phyloP scores from a whole-genome alignment of 1,140 invertebrate species.

The Anastrepha obliqua region DNA sequence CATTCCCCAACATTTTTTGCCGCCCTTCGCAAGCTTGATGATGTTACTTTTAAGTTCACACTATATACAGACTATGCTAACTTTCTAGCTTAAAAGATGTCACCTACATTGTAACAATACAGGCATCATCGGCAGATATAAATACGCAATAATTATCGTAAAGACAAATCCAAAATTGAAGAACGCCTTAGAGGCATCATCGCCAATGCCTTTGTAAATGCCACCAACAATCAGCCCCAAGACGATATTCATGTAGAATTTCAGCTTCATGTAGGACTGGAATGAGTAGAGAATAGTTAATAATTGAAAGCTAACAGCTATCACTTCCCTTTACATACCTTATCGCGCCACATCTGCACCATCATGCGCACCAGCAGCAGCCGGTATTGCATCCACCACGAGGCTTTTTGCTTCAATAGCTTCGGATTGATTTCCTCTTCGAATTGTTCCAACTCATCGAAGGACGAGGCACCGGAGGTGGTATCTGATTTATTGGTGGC shows the following conservation, averaged over 20 bases:
- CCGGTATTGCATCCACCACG: constrained; percentile 80
- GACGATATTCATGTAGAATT: constrained; percentile 81
- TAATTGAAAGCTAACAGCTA: no score
- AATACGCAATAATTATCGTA: constrained; percentile 83
- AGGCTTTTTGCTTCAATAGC: constrained; percentile 77
- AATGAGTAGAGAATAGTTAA: constrained; percentile 62
- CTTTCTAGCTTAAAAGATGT: neutral
- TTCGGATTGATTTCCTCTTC: constrained; percentile 73
- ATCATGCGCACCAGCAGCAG: constrained; percentile 81
- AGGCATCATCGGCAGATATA: constrained; percentile 88
- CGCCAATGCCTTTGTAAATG: constrained; percentile 82
- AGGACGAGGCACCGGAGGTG: constrained; percentile 70
- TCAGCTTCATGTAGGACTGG: constrained; percentile 83
- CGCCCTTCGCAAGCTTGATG: no score
- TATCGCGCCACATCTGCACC: constrained; percentile 83
- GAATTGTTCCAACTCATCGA: constrained; percentile 69
- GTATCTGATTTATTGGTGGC: constrained; percentile 68
- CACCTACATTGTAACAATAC: constrained; percentile 85
- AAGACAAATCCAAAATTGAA: constrained; percentile 90
- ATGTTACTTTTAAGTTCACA: no score
- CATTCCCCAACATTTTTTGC: no score
- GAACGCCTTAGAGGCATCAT: constrained; percentile 85
- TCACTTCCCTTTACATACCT: constrained; percentile 73
- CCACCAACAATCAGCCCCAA: constrained; percentile 82
- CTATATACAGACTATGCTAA: neutral